phyloP scores from a whole-genome alignment of 2,113 vertebrate species.

The Glaucidium brasilianum region DNA sequence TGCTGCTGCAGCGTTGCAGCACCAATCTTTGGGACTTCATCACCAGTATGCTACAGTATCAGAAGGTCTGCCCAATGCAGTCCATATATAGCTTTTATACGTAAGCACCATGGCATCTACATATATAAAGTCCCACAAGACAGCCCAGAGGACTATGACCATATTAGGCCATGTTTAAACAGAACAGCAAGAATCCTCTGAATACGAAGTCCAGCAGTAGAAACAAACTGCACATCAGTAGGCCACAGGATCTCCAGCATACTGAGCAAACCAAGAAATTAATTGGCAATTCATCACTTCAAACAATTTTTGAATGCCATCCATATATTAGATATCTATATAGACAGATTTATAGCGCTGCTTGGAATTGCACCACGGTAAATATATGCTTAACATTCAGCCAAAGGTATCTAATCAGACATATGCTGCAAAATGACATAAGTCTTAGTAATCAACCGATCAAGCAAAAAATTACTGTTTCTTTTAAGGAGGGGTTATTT shows the following conservation, averaged over 20 bases:
- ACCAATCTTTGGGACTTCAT: neutral
- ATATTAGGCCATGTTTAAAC: neutral
- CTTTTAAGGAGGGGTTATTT: neutral
- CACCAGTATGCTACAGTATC: neutral
- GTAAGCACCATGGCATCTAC: rapidly evolving
- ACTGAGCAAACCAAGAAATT: neutral
- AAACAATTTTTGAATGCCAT: neutral
- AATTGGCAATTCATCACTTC: neutral
- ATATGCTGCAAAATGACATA: neutral
- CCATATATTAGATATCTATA: neutral
- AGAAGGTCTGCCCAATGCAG: neutral
- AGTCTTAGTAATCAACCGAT: neutral
- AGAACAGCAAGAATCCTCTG: neutral
- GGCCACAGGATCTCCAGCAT: neutral
- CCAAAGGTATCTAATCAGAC: neutral
- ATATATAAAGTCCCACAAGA: neutral
- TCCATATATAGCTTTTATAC: neutral
- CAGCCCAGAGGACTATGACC: neutral
- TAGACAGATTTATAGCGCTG: neutral
- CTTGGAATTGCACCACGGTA: neutral
- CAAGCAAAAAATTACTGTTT: neutral
- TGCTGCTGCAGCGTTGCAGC: neutral
- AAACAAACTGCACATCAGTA: neutral
- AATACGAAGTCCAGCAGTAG: neutral
- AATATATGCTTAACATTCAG: neutral